Evolutionary conservation across 1,140 invertebrate species (phyloP).

Genomic region (Marisa cornuarietis): DNA sequence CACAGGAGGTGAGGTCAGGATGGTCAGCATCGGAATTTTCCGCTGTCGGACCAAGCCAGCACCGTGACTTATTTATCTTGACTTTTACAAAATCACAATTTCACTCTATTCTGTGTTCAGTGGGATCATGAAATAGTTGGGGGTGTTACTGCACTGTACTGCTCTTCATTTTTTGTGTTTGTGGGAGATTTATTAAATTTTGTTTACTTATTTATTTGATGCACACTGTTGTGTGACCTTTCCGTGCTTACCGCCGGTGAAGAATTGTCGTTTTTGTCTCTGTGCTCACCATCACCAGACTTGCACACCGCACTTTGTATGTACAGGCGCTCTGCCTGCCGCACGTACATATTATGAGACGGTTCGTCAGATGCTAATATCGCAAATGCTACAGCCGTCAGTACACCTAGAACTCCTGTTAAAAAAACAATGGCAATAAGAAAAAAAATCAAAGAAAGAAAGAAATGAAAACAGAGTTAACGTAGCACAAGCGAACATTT

Average conservation of each 20-base stretch:
- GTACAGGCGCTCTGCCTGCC: constrained; percentile 1
- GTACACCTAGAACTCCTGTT: background rate
- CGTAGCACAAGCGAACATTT: too few species aligned
- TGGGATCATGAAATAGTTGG: background rate
- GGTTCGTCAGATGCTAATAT: constrained; percentile 1
- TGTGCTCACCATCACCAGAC: constrained; percentile 14
- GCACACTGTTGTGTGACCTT: background rate
- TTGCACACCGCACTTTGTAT: background rate
- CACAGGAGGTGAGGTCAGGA: constrained; percentile 23
- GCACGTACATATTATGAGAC: background rate
- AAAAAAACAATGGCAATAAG: background rate
- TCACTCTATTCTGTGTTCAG: background rate
- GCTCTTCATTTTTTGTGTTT: background rate
- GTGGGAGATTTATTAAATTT: background rate
- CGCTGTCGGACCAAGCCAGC: constrained; percentile 1
- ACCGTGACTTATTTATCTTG: background rate
- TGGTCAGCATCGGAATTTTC: constrained; percentile 12
- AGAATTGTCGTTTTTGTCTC: background rate
- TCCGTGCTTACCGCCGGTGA: background rate
- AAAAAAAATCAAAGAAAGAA: background rate
- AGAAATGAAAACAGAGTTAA: background rate
- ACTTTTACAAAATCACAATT: background rate
- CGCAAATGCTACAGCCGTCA: background rate
- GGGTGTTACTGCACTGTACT: background rate
- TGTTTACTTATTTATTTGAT: too few species aligned